Conservation (phyloP, 1,140 invertebrate genomes). For the Trichonephila clavata region DNA sequence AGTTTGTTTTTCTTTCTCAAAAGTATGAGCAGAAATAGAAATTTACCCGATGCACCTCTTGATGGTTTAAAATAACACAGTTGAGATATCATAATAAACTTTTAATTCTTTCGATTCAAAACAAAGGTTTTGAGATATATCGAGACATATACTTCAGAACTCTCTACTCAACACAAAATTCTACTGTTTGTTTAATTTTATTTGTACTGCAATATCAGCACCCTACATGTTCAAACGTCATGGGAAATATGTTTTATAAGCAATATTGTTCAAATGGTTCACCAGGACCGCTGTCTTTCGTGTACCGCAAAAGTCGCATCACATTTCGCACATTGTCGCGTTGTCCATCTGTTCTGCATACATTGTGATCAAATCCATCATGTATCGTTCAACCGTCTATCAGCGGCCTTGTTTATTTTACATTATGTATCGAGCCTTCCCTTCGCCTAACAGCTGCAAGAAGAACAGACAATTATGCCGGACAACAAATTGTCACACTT, state of each 20-base stretch:
- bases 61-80: no score
- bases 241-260: not conserved
- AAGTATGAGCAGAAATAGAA: no score
- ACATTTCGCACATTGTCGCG: not conserved
- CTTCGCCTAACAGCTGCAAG: conserved; percentile 52
- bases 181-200: no score
- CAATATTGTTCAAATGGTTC: not conserved
- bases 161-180: no score
- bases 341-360: conserved; percentile 63
- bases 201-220: no score
- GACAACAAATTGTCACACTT: conserved; percentile 75
- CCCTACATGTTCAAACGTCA: not conserved
- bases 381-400: conserved; percentile 34
- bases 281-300: not conserved
- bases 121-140: no score
- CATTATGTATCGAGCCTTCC: conserved; percentile 42
- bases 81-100: no score
- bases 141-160: no score
- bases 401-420: conserved; percentile 59
- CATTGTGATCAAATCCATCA: conserved; percentile 71
- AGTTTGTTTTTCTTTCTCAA: no score
- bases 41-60: no score
- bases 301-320: not conserved
- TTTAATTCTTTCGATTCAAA: no score
- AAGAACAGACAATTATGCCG: conserved; percentile 70